Base-by-base conservation (phyloP, 2,113 vertebrate genomes). In the Sinocyclocheilus grahami region DNA sequence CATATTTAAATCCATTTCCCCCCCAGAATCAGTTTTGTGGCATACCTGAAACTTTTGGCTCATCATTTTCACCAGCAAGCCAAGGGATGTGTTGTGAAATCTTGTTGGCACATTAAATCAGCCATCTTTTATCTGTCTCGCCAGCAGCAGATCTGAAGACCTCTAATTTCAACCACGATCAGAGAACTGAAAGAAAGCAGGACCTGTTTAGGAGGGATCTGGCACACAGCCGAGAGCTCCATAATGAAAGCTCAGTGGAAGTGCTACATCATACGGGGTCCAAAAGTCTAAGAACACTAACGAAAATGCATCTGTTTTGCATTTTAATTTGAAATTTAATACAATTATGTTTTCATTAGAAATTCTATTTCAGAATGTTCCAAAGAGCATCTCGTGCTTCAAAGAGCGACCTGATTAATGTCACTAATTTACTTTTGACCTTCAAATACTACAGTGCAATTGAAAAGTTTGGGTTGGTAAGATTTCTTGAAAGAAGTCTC, bases 151-250 rank as follows among this genome's bases (percentile, higher is more conserved):
- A 18, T 9, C 67, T 37, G 67, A 71, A 71, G 30, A 20, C 33
- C 18, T 53, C 46, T 53, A 8, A 48, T 60, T 20, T 79, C 20
- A 78, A 55, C 76, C 18, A 24, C 3, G 8, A 37, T 30, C 74
- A 55, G 16, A 33, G 46, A 24, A 46, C 75, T 77, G 67, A 77
- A 77, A 78, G 27, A 78, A 37, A 79, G 2, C 30, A n/a, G 77
- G 5, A n/a, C 10, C 20, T n/a, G 18, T 39, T 79, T 12, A n/a
- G 30, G 33, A 48, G 11, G 2, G 16, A 79, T 14, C 16, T 60
- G 51, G 13, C 75, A 77, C 14, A 77, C 4, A 7, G 13, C 5
- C 30, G 7, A 71, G 30, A 71, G 67, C 67, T 37, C 37, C 33
- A 71, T 39, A 71, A 71, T 71, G 16, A 39, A 71, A 3, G 14